Evolutionary conservation across 2,113 vertebrate genomes (phyloP).

Genomic region (Nibea coibor): DNA sequence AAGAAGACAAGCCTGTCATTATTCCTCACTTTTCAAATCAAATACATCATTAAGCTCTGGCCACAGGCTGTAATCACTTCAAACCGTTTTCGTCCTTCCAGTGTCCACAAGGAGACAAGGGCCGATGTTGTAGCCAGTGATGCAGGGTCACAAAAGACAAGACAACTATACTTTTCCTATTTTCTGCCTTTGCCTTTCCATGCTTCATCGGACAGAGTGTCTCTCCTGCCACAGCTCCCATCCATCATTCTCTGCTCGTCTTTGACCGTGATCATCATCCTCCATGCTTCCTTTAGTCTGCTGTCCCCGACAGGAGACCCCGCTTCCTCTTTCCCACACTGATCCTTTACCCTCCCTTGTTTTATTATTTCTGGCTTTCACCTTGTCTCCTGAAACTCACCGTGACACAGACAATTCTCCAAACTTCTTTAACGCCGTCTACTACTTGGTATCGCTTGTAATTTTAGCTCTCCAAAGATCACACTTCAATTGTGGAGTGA

Average conservation of each 20-base stretch:
- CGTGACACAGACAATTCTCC: not conserved
- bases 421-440: slow-evolving; percentile 4
- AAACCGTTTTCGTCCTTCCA: slow-evolving; percentile 54
- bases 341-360: slow-evolving; percentile 7
- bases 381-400: slow-evolving; percentile 23
- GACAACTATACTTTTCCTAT: slow-evolving; percentile 44
- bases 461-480: not conserved
- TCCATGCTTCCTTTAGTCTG: slow-evolving; percentile 41
- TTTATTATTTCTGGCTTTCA: slow-evolving; percentile 24
- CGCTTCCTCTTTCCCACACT: slow-evolving; percentile 7
- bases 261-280: slow-evolving; percentile 51
- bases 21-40: slow-evolving; percentile 55
- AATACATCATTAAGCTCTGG: slow-evolving; percentile 43
- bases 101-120: slow-evolving; percentile 48
- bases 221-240: slow-evolving; percentile 54
- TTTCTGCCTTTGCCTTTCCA: slow-evolving; percentile 60
- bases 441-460: not conserved
- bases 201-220: slow-evolving; percentile 53
- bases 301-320: slow-evolving; percentile 16
- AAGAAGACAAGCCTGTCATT: slow-evolving; percentile 28
- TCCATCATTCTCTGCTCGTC: slow-evolving; percentile 69
- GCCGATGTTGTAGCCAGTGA: slow-evolving; percentile 33
- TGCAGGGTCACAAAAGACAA: slow-evolving; percentile 45
- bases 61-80: slow-evolving; percentile 39
- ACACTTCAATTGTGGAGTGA: not conserved